phyloP scores from a whole-genome alignment of 1,140 invertebrate species.

The Rhagoletis pomonella region DNA sequence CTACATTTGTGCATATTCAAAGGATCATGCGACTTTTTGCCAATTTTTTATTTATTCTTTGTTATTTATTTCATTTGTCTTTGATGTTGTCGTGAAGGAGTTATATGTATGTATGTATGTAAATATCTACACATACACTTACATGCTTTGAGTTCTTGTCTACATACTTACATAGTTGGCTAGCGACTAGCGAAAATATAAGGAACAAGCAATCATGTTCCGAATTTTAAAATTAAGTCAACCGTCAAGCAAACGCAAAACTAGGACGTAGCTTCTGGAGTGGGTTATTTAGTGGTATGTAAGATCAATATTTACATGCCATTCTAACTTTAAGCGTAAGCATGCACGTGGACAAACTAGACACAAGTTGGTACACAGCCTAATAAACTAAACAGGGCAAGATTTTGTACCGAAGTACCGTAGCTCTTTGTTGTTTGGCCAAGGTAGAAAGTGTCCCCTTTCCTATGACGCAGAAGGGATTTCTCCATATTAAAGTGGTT shows the following conservation, averaged over 20 bases:
- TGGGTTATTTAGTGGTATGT: no score
- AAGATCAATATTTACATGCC: no score
- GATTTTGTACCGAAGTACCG: no score
- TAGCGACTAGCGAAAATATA: not conserved
- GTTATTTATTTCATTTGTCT: slow-evolving; percentile 21
- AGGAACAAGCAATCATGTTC: not conserved
- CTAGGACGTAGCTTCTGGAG: not conserved
- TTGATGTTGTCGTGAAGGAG: slow-evolving; percentile 37
- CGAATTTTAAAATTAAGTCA: not conserved
- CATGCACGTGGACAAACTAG: no score
- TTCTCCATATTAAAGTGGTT: no score
- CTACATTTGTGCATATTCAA: slow-evolving; percentile 23
- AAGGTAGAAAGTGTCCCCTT: no score
- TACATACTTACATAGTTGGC: not conserved
- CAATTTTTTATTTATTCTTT: not conserved
- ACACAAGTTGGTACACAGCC: no score
- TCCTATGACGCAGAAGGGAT: no score
- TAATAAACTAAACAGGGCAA: no score
- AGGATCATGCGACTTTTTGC: slow-evolving; percentile 6
- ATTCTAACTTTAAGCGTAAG: no score
- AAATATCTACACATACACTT: no score
- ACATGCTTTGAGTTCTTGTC: not conserved
- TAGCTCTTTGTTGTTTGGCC: no score
- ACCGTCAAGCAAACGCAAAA: not conserved
- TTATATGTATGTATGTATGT: not conserved